Evolutionary conservation across 2,797 vertebrate genomes (phyloP).

Genomic region (Anguilla pacifica): DNA sequence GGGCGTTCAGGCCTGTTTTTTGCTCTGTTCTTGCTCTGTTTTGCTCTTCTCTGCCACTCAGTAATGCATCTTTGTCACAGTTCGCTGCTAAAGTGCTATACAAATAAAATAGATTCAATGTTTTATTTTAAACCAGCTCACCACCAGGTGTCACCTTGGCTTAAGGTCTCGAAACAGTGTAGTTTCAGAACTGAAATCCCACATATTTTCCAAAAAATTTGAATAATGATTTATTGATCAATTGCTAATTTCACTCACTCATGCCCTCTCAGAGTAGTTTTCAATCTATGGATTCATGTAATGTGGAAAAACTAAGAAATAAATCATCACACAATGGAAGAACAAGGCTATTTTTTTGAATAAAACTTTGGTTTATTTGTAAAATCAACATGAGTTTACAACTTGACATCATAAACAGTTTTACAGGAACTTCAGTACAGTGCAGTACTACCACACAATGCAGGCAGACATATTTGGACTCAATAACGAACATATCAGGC

Average conservation of each 20-base stretch:
- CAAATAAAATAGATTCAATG: not conserved
- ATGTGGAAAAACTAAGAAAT: not conserved
- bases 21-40: no score
- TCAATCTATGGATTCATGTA: not conserved
- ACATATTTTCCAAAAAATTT: not conserved
- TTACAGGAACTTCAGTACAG: not conserved
- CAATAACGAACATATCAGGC: not conserved
- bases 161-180: not conserved
- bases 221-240: not conserved
- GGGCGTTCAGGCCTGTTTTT: no score
- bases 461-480: not conserved
- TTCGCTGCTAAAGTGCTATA: no score
- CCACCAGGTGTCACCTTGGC: conserved; percentile 19
- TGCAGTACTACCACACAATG: not conserved
- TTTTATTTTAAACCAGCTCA: conserved; percentile 18
- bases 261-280: not conserved
- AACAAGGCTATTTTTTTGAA: conserved; percentile 18
- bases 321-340: conserved; percentile 20
- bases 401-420: not conserved
- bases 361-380: conserved; percentile 20
- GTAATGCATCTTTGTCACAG: not conserved
- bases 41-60: no score
- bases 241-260: not conserved
- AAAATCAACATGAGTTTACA: not conserved
- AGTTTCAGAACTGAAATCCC: not conserved